A percentile compares a stretch with the other conserved stretches of the same genome.
phyloP scores from a whole-genome alignment of 2,113 vertebrate species.

The Pseudonaja textilis region DNA sequence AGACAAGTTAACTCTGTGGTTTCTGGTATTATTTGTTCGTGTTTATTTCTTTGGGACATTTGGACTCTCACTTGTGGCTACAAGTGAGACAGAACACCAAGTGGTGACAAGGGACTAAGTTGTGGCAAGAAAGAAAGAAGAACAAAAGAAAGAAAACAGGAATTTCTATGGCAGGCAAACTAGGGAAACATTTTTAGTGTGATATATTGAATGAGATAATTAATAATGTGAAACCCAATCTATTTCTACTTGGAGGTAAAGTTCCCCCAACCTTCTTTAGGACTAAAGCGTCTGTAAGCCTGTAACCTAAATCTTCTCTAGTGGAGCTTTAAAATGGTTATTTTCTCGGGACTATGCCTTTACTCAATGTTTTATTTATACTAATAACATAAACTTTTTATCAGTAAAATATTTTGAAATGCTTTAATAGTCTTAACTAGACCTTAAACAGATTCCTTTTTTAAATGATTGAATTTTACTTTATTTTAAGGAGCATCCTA shows the following conservation, averaged over 20 bases:
- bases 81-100: too few species aligned
- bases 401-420: constrained; percentile 10
- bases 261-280: background rate
- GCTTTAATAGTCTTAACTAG: constrained; percentile 42
- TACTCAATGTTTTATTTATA: constrained; percentile 35
- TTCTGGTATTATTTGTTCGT: too few species aligned
- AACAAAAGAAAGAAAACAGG: background rate
- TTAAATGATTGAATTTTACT: constrained; percentile 21
- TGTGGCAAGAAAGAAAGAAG: background rate
- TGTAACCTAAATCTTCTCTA: background rate
- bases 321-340: background rate
- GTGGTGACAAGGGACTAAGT: background rate
- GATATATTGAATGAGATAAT: background rate
- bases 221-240: background rate
- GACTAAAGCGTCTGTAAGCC: background rate
- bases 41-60: too few species aligned
- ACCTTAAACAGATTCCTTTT: constrained; percentile 35
- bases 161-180: background rate
- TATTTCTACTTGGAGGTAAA: background rate
- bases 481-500: background rate
- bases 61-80: too few species aligned
- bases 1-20: too few species aligned
- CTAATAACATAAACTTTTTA: constrained; percentile 22
- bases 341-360: background rate
- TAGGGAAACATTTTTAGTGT: background rate